Conservation (phyloP, 2,888 invertebrate species). For the Meiosimyza decipiens region DNA sequence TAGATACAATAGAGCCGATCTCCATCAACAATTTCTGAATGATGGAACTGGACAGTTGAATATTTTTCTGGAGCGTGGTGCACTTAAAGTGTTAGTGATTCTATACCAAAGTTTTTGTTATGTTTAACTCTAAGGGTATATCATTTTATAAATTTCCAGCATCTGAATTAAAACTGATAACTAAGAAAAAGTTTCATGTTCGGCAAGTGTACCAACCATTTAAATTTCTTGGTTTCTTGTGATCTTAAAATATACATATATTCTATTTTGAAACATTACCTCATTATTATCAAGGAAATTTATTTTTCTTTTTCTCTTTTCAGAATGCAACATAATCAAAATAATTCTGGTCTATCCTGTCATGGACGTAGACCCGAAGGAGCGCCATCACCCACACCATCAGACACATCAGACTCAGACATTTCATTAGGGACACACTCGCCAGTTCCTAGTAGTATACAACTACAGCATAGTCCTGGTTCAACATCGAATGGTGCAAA, state of each 20-base stretch:
- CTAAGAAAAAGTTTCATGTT: no score
- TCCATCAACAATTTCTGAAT: no score
- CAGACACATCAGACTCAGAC: slow-evolving; percentile 67
- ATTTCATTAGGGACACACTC: slow-evolving; percentile 67
- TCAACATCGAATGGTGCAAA: slow-evolving; percentile 67
- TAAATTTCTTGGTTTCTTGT: no score
- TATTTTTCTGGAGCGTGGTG: no score
- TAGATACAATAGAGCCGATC: no score
- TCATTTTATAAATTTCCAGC: no score
- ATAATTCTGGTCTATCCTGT: slow-evolving; percentile 60
- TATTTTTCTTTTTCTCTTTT: slow-evolving; percentile 27
- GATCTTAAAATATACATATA: not conserved
- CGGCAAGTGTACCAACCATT: no score
- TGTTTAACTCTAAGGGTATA: no score
- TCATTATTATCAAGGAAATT: not conserved
- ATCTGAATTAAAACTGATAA: no score
- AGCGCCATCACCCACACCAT: slow-evolving; percentile 64
- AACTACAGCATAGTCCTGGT: slow-evolving; percentile 66
- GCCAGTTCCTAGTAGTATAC: slow-evolving; percentile 66
- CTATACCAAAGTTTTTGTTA: no score
- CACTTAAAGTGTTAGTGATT: no score
- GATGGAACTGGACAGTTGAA: no score
- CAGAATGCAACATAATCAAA: slow-evolving; percentile 66
- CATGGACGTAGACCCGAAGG: slow-evolving; percentile 62
- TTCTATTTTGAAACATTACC: not conserved